phyloP scores from a whole-genome alignment of 2,888 invertebrate genomes.

The Agrochola lota region DNA sequence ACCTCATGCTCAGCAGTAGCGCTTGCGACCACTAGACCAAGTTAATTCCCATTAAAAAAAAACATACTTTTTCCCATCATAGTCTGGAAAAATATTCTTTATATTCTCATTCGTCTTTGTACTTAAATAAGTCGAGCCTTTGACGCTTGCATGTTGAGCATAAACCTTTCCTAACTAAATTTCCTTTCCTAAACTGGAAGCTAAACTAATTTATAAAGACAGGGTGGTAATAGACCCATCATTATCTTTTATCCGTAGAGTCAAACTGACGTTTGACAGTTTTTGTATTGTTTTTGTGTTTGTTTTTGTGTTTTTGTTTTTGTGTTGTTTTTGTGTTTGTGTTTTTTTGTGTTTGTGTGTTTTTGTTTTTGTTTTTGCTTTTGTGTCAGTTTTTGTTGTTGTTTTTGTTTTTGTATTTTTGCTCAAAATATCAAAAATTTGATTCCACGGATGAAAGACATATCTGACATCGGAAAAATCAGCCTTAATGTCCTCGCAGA shows the following conservation, averaged over 20 bases:
- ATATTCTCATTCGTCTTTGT: neutral
- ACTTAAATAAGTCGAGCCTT: neutral
- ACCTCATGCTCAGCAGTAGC: neutral
- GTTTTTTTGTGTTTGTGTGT: too few relatives aligned
- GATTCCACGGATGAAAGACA: neutral
- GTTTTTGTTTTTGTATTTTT: too few relatives aligned
- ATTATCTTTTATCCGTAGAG: neutral
- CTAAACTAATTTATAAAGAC: neutral
- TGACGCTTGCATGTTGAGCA: neutral
- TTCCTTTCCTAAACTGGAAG: neutral
- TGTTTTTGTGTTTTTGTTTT: too few relatives aligned
- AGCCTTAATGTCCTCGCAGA: conserved; percentile 33
- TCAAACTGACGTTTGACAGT: too few relatives aligned
- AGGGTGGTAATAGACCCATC: neutral
- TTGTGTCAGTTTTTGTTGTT: too few relatives aligned
- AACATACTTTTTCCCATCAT: neutral
- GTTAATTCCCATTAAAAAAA: neutral
- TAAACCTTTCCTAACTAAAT: neutral
- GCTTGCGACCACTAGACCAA: neutral
- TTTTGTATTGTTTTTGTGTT: too few relatives aligned
- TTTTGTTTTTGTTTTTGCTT: too few relatives aligned
- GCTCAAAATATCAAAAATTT: too few relatives aligned
- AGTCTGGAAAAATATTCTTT: neutral
- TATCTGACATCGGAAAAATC: neutral
- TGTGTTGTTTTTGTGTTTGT: too few relatives aligned